phyloP scores from a whole-genome alignment of 2,888 invertebrate genomes.

The Phyllotreta cruciferae region DNA sequence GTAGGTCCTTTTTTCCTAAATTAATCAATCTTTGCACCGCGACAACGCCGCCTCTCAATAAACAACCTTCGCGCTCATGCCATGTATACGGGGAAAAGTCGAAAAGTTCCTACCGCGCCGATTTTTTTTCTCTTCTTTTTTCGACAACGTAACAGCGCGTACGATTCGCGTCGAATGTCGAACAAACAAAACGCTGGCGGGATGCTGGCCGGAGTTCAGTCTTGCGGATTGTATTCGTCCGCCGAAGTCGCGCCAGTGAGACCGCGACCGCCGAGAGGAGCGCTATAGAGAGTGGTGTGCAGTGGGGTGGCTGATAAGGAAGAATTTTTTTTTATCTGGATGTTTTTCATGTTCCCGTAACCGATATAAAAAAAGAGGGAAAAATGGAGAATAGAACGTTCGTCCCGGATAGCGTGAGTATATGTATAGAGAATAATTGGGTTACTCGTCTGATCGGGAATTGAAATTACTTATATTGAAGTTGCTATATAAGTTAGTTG shows the following conservation, averaged over 20 bases:
- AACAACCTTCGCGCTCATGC: too few relatives aligned
- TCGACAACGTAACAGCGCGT: too few relatives aligned
- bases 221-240: background rate
- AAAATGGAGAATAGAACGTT: conserved; percentile 55
- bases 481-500: background rate
- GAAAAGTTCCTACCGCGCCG: too few relatives aligned
- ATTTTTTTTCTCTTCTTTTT: too few relatives aligned
- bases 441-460: conserved; percentile 4
- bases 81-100: too few relatives aligned
- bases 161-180: too few relatives aligned
- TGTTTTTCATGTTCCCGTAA: conserved; percentile 43
- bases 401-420: conserved; percentile 58
- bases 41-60: too few relatives aligned
- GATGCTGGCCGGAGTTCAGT: conserved; percentile 29
- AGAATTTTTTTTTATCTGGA: conserved; percentile 42
- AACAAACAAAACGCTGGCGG: conserved; percentile 32
- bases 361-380: conserved; percentile 35
- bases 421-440: conserved; percentile 9
- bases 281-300: conserved; percentile 59
- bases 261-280: conserved; percentile 43
- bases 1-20: too few relatives aligned
- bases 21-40: too few relatives aligned
- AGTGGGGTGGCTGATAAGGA: conserved; percentile 51
- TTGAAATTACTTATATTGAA: conserved; percentile 11
- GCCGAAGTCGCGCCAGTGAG: conserved; percentile 3